Percentiles rank a stretch among this genome's conserved stretches.
Conservation (phyloP, 2,113 vertebrate species). For the Carassius carassius region DNA sequence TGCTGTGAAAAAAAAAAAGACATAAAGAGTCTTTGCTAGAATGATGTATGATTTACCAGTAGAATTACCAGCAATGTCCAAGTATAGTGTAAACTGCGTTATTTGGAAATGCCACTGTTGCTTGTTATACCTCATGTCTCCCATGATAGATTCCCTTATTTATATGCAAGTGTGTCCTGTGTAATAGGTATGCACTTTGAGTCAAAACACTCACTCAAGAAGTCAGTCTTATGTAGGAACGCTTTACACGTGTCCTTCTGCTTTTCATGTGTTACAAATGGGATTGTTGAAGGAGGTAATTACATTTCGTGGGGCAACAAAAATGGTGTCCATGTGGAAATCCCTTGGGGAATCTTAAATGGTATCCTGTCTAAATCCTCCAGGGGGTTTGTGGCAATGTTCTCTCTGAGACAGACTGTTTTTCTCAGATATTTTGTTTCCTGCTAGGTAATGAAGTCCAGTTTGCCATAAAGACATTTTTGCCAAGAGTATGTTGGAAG, state of each 20-base stretch:
- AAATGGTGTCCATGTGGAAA: conserved; percentile 29
- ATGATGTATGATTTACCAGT: conserved; percentile 14
- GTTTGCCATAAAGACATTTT: conserved; percentile 44
- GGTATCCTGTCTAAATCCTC: conserved; percentile 35
- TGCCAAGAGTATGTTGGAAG: conserved; percentile 29
- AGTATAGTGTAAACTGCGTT: not conserved
- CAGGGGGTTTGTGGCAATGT: conserved; percentile 41
- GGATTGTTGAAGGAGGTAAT: conserved; percentile 41
- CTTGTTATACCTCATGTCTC: conserved; percentile 3
- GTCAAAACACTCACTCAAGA: conserved; percentile 14
- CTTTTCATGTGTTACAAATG: conserved; percentile 35
- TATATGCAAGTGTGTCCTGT: not conserved
- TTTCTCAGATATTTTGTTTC: conserved; percentile 41
- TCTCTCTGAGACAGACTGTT: conserved; percentile 30
- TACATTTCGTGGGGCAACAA: conserved; percentile 35
- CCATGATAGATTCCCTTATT: not conserved
- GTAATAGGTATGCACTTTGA: conserved; percentile 1
- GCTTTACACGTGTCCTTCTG: not conserved
- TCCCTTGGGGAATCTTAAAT: conserved; percentile 43
- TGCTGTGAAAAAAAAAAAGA: not conserved
- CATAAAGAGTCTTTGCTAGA: not conserved
- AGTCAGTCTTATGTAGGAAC: conserved; percentile 30
- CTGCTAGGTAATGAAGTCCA: conserved; percentile 42
- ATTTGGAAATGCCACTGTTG: conserved; percentile 20
- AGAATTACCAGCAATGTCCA: not conserved